phyloP scores from a whole-genome alignment of 2,113 vertebrate species.

The Polypterus bichir region DNA sequence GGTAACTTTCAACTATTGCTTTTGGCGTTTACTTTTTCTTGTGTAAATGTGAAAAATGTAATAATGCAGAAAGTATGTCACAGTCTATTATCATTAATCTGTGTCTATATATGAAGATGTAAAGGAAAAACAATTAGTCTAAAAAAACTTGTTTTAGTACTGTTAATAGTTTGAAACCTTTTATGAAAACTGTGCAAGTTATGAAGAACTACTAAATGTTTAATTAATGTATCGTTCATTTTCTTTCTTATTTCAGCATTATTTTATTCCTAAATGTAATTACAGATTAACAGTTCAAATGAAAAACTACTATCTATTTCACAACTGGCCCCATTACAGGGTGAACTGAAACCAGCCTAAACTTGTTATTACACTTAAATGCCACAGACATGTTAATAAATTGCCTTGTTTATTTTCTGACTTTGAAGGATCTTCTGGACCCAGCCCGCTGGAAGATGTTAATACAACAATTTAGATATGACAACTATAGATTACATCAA shows the following conservation, averaged over 20 bases:
- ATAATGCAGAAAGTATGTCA: neutral
- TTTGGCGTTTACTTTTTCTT: neutral
- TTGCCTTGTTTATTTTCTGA: neutral
- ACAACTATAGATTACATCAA: slow-evolving; percentile 98
- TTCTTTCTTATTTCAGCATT: no score
- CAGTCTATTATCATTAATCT: neutral
- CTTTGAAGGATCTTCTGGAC: slow-evolving; percentile 85
- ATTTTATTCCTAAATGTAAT: no score
- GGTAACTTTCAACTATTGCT: neutral
- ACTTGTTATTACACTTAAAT: no score
- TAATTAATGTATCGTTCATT: no score
- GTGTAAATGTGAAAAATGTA: neutral
- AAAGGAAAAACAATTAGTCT: slow-evolving; percentile 4
- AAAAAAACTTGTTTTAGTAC: neutral
- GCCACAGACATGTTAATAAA: no score
- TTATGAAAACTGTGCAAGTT: neutral
- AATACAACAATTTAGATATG: slow-evolving; percentile 96
- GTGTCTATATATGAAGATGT: neutral
- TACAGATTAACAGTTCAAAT: no score
- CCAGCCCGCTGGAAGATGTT: slow-evolving; percentile 96
- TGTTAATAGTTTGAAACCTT: neutral
- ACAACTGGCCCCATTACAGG: no score
- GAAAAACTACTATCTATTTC: no score
- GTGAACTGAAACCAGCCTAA: no score
- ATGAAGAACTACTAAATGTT: neutral